Evolutionary conservation across 1,140 invertebrate genomes (phyloP).

Genomic region (Centruroides sculpturatus): DNA sequence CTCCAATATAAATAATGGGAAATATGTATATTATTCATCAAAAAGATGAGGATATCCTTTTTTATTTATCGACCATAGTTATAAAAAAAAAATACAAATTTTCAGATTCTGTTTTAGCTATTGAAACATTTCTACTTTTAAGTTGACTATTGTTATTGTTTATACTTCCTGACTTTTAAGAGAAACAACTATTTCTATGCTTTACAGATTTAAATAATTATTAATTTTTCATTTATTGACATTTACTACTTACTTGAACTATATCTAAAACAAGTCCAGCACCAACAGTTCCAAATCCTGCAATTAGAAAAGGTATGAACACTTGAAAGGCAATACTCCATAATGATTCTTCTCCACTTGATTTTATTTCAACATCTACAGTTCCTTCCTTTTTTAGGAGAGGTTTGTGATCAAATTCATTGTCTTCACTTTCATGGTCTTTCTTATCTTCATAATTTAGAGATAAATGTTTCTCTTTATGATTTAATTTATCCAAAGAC

Average conservation of each 20-base stretch:
- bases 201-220: too few relatives aligned
- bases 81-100: too few relatives aligned
- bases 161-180: too few relatives aligned
- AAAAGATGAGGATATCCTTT: too few relatives aligned
- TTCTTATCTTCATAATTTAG: conserved; percentile 1
- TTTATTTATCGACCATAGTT: too few relatives aligned
- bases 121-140: too few relatives aligned
- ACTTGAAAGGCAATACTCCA: conserved; percentile 28
- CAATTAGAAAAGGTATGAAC: conserved; percentile 35
- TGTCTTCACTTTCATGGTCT: neutral
- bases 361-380: neutral
- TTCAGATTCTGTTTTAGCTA: too few relatives aligned
- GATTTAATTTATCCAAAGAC: neutral
- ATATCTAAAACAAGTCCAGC: conserved; percentile 36
- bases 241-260: conserved; percentile 25
- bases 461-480: conserved; percentile 2
- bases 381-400: conserved; percentile 5
- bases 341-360: conserved; percentile 12
- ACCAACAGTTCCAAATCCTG: conserved; percentile 36
- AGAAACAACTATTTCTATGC: too few relatives aligned
- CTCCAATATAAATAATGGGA: too few relatives aligned
- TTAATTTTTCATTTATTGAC: conserved; percentile 24
- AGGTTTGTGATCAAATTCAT: neutral
- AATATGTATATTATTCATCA: too few relatives aligned
- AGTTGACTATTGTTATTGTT: too few relatives aligned